phyloP scores from a whole-genome alignment of 2,888 invertebrate species.

The Drosophila phalerata region DNA sequence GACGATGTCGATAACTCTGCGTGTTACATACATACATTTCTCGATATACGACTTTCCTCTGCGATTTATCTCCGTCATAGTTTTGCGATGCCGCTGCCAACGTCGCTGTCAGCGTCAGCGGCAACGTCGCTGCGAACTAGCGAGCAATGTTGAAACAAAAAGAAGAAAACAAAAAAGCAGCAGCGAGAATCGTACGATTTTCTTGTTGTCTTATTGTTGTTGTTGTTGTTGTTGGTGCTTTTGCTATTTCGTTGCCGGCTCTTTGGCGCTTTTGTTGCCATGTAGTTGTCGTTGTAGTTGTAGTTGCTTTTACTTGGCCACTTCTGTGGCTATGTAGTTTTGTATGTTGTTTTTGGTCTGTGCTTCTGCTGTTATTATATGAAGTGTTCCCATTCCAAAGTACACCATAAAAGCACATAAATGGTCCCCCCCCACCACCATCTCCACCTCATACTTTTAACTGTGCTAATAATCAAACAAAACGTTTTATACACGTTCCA shows the following conservation, averaged over 20 bases:
- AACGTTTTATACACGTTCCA: constrained; percentile 27
- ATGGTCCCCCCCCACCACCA: not conserved
- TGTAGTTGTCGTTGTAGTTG: constrained; percentile 31
- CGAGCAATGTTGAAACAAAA: constrained; percentile 14
- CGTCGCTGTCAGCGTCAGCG: too few species aligned
- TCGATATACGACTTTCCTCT: constrained; percentile 24
- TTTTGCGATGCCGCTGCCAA: constrained; percentile 29
- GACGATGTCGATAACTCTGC: constrained; percentile 37
- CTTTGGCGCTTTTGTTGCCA: constrained; percentile 44
- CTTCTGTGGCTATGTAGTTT: not conserved
- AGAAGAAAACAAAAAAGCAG: constrained; percentile 16
- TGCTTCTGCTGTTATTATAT: constrained; percentile 10
- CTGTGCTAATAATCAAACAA: constrained; percentile 10
- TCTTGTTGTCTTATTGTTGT: constrained; percentile 54
- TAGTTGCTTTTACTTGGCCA: constrained; percentile 23
- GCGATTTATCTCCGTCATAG: constrained; percentile 42
- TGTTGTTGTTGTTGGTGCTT: constrained; percentile 33
- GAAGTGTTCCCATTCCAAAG: constrained; percentile 30
- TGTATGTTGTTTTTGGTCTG: not conserved
- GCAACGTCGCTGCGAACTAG: constrained; percentile 24
- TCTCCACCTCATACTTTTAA: not conserved
- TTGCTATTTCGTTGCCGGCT: constrained; percentile 42
- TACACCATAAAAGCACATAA: constrained; percentile 7
- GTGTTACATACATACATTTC: constrained; percentile 25
- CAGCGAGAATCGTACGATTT: constrained; percentile 72